These are phyloP conservation scores for Portevinia maculata DNA, from an alignment of 2,888 invertebrate species.

Conservation along the genomic window DNA sequence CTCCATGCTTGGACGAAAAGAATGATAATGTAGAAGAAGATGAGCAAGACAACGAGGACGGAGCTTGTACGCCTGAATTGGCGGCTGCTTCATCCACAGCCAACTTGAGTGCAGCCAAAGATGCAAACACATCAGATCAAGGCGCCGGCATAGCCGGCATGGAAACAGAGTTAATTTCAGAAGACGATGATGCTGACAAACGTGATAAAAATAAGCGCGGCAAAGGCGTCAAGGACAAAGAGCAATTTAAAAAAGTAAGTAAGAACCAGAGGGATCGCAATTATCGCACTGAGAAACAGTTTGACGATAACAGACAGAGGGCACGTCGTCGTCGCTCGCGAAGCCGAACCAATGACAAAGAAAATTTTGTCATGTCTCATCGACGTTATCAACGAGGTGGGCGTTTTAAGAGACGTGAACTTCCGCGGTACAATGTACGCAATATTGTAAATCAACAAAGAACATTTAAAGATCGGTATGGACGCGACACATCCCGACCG, in stretches of 20 bases:
- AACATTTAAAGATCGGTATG: slow-evolving; percentile 89
- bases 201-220: slow-evolving; percentile 72
- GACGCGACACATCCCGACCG: slow-evolving; percentile 86
- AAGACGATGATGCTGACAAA: slow-evolving; percentile 85
- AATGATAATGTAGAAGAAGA: slow-evolving; percentile 79
- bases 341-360: slow-evolving; percentile 80
- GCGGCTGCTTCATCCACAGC: slow-evolving; percentile 11
- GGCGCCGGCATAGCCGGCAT: slow-evolving; percentile 84
- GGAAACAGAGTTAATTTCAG: slow-evolving; percentile 90
- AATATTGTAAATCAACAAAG: slow-evolving; percentile 86
- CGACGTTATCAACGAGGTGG: slow-evolving; percentile 79
- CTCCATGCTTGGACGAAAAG: slow-evolving; percentile 89
- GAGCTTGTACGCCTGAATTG: slow-evolving; percentile 62
- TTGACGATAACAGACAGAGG: slow-evolving; percentile 76
- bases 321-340: slow-evolving; percentile 59
- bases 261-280: slow-evolving; percentile 90
- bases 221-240: slow-evolving; percentile 80
- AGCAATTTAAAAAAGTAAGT: slow-evolving; percentile 91
- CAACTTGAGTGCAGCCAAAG: slow-evolving; percentile 28
- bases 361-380: slow-evolving; percentile 74
- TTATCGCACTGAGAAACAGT: slow-evolving; percentile 88
- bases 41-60: slow-evolving; percentile 58
- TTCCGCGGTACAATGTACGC: slow-evolving; percentile 92
- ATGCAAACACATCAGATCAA: slow-evolving; percentile 42
- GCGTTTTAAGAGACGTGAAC: slow-evolving; percentile 87